Percentiles rank a stretch among this genome's conserved stretches.
Conservation (phyloP, 2,888 invertebrate species). For the Plagiodera versicolora region DNA sequence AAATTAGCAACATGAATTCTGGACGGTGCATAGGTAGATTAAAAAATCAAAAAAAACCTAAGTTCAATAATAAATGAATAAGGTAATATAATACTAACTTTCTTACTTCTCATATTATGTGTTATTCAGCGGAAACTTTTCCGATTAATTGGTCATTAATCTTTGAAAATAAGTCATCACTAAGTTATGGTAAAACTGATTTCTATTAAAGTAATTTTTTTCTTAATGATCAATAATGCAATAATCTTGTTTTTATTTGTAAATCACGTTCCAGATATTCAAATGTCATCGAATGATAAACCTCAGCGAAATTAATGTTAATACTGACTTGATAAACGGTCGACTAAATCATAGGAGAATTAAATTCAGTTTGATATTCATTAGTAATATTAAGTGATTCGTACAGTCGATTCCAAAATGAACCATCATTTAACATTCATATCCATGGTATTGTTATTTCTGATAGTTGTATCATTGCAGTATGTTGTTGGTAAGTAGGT, state of each 20-base stretch:
- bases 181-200: too few species aligned
- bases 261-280: slow-evolving; percentile 5
- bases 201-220: too few species aligned
- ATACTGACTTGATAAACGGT: not conserved
- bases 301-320: not conserved
- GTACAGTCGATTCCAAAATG: not conserved
- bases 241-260: slow-evolving; percentile 1
- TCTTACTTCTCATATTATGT: too few species aligned
- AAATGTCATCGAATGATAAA: slow-evolving; percentile 10
- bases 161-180: too few species aligned
- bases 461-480: not conserved
- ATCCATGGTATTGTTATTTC: not conserved
- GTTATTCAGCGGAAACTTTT: too few species aligned
- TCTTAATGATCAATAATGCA: too few species aligned
- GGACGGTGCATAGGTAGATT: too few species aligned
- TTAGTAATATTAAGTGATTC: not conserved
- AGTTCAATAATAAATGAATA: too few species aligned
- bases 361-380: not conserved
- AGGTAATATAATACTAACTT: too few species aligned
- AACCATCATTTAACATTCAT: not conserved
- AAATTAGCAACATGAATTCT: too few species aligned
- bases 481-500: slow-evolving; percentile 7
- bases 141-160: too few species aligned
- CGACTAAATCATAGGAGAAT: not conserved
- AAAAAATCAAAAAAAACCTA: too few species aligned